These are phyloP conservation scores for Galeruca laticollis DNA, from an alignment of 2,888 invertebrate genomes.

Conservation along the genomic window DNA sequence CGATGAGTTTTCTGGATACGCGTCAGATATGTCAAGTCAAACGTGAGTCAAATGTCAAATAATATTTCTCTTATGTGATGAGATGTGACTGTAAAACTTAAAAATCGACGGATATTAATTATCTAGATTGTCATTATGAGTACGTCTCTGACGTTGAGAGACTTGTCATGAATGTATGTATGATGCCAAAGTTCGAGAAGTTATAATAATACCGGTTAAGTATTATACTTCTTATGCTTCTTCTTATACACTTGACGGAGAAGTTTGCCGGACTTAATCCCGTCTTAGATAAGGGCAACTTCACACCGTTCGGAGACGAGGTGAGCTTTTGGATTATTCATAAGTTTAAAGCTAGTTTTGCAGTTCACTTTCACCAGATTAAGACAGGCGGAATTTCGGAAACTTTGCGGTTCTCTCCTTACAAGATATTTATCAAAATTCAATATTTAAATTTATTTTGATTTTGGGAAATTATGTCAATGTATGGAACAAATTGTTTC, in stretches of 20 bases:
- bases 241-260: slow-evolving; percentile 43
- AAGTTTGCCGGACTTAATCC: slow-evolving; percentile 63
- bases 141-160: slow-evolving; percentile 30
- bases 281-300: slow-evolving; percentile 65
- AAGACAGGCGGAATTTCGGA: slow-evolving; percentile 1
- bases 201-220: slow-evolving; percentile 62
- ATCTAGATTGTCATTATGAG: neutral
- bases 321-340: slow-evolving; percentile 66
- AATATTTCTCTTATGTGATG: too few species aligned
- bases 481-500: too few species aligned
- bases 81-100: too few species aligned
- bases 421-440: too few species aligned
- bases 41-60: too few species aligned
- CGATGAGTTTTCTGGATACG: too few species aligned
- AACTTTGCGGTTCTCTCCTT: too few species aligned
- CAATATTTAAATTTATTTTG: too few species aligned
- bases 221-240: slow-evolving; percentile 41
- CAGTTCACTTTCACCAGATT: slow-evolving; percentile 62
- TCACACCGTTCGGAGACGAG: slow-evolving; percentile 63
- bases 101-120: too few species aligned
- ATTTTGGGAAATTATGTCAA: too few species aligned
- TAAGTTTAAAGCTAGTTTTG: slow-evolving; percentile 64
- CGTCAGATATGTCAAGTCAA: too few species aligned
- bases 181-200: slow-evolving; percentile 60
- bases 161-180: slow-evolving; percentile 64